Evolutionary conservation across 2,797 vertebrate genomes (phyloP), one percentile per base, ranked within the genome.

Genomic region (Malurus leucopterus): DNA sequence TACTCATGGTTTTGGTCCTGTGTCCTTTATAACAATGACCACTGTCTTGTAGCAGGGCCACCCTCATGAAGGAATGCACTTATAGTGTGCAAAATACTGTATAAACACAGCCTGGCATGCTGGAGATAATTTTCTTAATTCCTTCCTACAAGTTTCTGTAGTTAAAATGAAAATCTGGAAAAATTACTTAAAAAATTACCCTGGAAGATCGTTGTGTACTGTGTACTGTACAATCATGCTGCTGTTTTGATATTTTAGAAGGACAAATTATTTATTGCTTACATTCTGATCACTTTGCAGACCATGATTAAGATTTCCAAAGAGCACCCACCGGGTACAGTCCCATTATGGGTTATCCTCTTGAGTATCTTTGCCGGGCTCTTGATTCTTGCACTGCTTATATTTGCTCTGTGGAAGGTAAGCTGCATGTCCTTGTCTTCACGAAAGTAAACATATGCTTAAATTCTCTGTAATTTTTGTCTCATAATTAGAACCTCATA

Each of bases 361-460:
- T 49, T 99, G 87, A 99, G 99, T 86, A 97, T 99, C 88, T 98
- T 99, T 1, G 97, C 98, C 5, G 99, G 99, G 63, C 97, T 99
- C 15, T 92, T 99, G 86, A 98, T 99, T 86, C 94, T 99, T 89
- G 98, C 98, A 24, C 97, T 99, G 40, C 98, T 99, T 85, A 99
- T 99, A 96, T 98, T 99, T 79, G 97, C 92, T 51, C 96, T 99
- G 79, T 99, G 99, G 99, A 99, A 99, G 98, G 99, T 99, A 97
- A 94, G 96, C 14, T 87, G 40, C 41, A 69, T 0, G 0, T 32
- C 47, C 24, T 29, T 49, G 22, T 59, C 40, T 62, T 58, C 27
- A 17, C n/a, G 27, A 55, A 44, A 20, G 11, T 40, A 14, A 73
- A 47, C 0, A 32, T 36, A 29, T 29, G 9, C 32, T 64, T 68